Evolutionary conservation across 2,888 invertebrate genomes (phyloP), one percentile per base, ranked within the genome.

Genomic region (Orgyia antiqua): DNA sequence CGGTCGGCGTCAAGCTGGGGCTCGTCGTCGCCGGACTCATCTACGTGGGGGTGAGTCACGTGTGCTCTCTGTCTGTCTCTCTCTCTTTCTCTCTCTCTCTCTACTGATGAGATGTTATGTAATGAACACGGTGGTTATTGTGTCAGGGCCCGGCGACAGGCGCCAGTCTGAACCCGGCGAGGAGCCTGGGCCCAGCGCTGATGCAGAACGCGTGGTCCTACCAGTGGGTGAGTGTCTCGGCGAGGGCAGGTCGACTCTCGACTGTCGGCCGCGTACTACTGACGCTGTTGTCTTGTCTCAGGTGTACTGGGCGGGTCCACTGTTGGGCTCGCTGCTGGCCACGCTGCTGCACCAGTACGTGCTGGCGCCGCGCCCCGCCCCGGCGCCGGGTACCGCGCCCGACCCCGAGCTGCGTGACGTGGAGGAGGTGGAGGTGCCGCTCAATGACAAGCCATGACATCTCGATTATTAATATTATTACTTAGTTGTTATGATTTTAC

Each of bases 181-280:
- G 93, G 36, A 89, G 89, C 42, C 88, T 94, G 35, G 94, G 87
- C 2, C 93, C 94, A 0, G 94, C 94, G 2, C 58, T 94, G 10
- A 87, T 91, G 71, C 90, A 90, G 48, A 76, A 75, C 5, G 68
- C 80, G 36, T 93, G 92, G 88, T 7, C 34, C 4, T 23, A 66
- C 30, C 94, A 93, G 51, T 94, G 94, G 94, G 88, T 92, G 58
- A 84, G 78, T 58, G 2, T 15, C 15, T 4, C 15, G 15, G 15
- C 15, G 4, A 6, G 6, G 15, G 15, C 15, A 6, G 6, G 15
- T n/a, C n/a, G n/a, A n/a, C n/a, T n/a, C n/a, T n/a, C n/a, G n/a
- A n/a, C n/a, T n/a, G n/a, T n/a, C n/a, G n/a, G n/a, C n/a, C n/a
- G n/a, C 15, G 15, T 15, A 15, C 6, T 15, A 15, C 15, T n/a